Base-by-base conservation (phyloP, 2,797 vertebrate genomes). In the Brotula barbata region DNA sequence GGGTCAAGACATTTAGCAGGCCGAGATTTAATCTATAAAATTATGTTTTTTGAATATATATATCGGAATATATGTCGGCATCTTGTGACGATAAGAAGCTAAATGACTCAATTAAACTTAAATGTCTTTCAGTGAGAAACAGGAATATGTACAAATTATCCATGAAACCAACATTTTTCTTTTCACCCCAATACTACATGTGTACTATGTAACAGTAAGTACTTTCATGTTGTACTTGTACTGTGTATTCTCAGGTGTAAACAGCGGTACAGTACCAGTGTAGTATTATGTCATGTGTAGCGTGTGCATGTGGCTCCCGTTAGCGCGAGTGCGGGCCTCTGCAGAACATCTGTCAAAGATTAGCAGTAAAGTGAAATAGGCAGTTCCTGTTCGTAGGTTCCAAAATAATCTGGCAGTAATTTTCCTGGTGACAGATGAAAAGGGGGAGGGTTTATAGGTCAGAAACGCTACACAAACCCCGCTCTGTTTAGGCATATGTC, bases 341-440 rank as follows among this genome's bases (percentile, higher is more conserved):
- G 74, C 77, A 68, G 75, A 86, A 90, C 92, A 92, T 93, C 91
- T 93, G 91, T 90, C 89, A 89, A 80, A 91, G 91, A 91, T 93
- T 92, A 92, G 83, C 86, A 72, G 78, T 84, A 77, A 92, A 91
- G 88, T 89, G 86, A 92, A 91, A 91, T 73, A 89, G 86, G 88
- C 90, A 92, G 90, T 92, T 92, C 91, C 90, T 89, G 89, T 88
- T 92, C 85, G 71, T 85, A 85, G 44, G 81, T 83, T 89, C 83
- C 85, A 84, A 87, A 89, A 88, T 86, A 90, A 90, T 92, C 92
- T 91, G 91, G 88, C 79, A 91, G 86, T 87, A 45, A 92, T 93
- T 93, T 93, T 86, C 74, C 75, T 64, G 65, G 79, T 77, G 82
- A 85, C 78, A 80, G 83, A 82, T 84, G 51, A 87, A 89, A 88